Percentiles rank a stretch among this genome's conserved stretches.
Evolutionary conservation across 2,113 vertebrate genomes (phyloP).

Genomic region (Halcyon senegalensis): DNA sequence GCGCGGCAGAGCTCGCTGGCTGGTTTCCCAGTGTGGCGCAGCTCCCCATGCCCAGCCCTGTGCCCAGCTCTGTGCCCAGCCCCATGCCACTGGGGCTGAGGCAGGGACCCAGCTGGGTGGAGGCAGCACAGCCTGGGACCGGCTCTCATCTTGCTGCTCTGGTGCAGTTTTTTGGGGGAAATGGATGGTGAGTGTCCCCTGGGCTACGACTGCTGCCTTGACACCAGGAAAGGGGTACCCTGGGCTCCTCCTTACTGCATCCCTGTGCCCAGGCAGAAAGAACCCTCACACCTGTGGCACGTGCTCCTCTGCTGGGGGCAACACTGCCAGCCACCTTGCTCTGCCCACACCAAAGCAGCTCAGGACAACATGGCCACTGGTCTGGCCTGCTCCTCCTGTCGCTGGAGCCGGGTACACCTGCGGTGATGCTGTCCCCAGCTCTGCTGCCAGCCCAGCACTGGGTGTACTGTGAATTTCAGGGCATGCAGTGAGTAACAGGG

Average conservation of each 20-base stretch:
- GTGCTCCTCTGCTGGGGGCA: not conserved
- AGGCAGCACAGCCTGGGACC: not conserved
- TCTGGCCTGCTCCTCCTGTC: not conserved
- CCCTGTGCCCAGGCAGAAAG: not conserved
- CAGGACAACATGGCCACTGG: fast-evolving
- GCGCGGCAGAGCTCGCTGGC: not conserved
- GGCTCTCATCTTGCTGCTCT: not conserved
- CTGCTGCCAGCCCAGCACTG: not conserved
- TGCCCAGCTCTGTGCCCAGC: not conserved
- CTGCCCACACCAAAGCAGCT: not conserved
- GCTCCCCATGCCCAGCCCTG: not conserved
- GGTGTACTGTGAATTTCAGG: not conserved
- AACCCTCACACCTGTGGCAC: fast-evolving
- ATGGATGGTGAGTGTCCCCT: not conserved
- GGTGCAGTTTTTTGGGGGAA: not conserved
- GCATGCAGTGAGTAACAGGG: not conserved
- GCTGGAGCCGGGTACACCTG: fast-evolving
- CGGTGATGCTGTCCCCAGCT: not conserved
- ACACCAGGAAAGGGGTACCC: not conserved
- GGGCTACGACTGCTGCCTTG: not conserved
- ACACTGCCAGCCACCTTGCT: not conserved
- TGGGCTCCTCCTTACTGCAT: not conserved
- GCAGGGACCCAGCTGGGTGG: fast-evolving
- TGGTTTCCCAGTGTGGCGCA: fast-evolving
- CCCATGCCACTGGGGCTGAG: fast-evolving